These are phyloP conservation scores for Conus canariensis DNA, from an alignment of 2,888 invertebrate genomes.

Conservation along the genomic window DNA sequence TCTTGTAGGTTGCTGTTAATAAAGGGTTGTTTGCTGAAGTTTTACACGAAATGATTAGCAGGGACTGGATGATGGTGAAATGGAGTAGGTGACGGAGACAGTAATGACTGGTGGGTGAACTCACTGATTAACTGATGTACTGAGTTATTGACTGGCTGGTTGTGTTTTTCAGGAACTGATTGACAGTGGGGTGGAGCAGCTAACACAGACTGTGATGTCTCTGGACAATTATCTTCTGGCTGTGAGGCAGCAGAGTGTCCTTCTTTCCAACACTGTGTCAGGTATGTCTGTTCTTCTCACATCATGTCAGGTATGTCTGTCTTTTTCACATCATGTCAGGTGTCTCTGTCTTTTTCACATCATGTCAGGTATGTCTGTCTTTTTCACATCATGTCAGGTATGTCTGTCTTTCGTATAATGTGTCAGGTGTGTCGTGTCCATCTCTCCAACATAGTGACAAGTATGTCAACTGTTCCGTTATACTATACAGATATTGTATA, in stretches of 20 bases:
- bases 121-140: too few relatives aligned
- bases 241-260: not conserved
- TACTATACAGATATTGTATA: too few relatives aligned
- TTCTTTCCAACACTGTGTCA: not conserved
- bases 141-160: not conserved
- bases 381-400: too few relatives aligned
- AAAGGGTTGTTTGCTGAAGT: not conserved
- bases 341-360: not conserved
- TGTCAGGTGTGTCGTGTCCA: not conserved
- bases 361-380: not conserved
- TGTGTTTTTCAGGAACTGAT: slow-evolving; percentile 20
- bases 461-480: too few relatives aligned
- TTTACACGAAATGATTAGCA: too few relatives aligned
- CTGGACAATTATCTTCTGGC: slow-evolving; percentile 27
- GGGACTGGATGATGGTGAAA: too few relatives aligned
- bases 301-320: not conserved
- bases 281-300: not conserved
- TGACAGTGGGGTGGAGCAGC: slow-evolving; percentile 7
- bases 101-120: too few relatives aligned
- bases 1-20: not conserved
- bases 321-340: not conserved
- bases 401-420: not conserved
- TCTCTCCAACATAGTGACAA: not conserved
- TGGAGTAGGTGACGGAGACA: too few relatives aligned
- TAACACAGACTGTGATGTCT: not conserved